Evolutionary conservation across 2,888 invertebrate genomes (phyloP), one percentile per base, ranked within the genome.

Genomic region (Lymantria monacha): DNA sequence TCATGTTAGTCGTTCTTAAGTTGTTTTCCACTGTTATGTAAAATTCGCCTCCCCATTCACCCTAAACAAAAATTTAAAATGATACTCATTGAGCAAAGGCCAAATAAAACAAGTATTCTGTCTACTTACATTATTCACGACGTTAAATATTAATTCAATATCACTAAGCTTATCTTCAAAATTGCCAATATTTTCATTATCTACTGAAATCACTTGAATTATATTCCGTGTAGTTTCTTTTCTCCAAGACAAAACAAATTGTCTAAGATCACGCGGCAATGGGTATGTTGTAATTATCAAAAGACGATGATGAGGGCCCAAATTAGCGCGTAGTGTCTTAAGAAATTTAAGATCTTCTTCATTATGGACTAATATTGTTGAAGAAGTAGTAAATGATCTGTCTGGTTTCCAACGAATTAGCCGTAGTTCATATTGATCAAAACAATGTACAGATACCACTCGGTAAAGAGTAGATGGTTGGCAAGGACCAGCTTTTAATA

Each of bases 211-310:
- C 0, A 74, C 33, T 30, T 55, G 42, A 5, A 75, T 51, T 15
- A 57, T 57, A 42, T 68, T 75, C 12, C 49, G 48, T 22, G 43
- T 50, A 5, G 49, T 7, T 42, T 69, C 65, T 44, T 47, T 63
- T 38, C 70, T 61, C 76, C 76, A 75, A 14, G 48, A 30, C 7
- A 45, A 60, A 7, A 75, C 52, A 8, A 74, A 53, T 13, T 65
- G 55, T 13, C 58, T 69, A 9, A 74, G 60, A 3, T 67, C 69
- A 11, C 51, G n/a, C 3, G 65, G 54, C 8, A 66, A 40, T 10
- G 72, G 74, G 12, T 73, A 64, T 9, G 59, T 44, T 0, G 74
- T 31, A 31, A 74, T 36, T 11, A 75, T 51, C 0, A 68, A 46
- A 2, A 75, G 63, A 9, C 59, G 59, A 37, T 61, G 68, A 10